phyloP scores from a whole-genome alignment of 2,888 invertebrate genomes.

The Lycocerus yunnanus region DNA sequence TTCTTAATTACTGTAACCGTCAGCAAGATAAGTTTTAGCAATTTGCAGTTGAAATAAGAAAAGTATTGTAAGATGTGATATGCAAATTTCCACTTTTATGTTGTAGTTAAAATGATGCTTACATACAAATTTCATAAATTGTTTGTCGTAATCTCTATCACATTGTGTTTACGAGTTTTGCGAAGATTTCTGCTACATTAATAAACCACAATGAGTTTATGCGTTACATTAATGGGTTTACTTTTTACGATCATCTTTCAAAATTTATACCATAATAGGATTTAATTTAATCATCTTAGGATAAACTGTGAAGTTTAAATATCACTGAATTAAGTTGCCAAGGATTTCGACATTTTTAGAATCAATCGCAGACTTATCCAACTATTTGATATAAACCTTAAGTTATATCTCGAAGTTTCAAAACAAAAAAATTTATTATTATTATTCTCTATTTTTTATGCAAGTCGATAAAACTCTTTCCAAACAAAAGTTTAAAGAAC shows the following conservation, averaged over 20 bases:
- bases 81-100: conserved; percentile 17
- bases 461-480: neutral
- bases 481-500: neutral
- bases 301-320: neutral
- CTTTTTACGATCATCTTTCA: neutral
- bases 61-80: neutral
- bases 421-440: neutral
- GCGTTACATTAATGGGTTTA: neutral
- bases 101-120: conserved; percentile 18
- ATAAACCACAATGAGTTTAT: neutral
- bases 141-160: conserved; percentile 20
- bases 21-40: neutral
- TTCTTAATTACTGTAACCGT: neutral
- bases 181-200: neutral
- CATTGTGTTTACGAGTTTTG: conserved; percentile 20
- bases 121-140: conserved; percentile 24
- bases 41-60: neutral
- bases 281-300: neutral
- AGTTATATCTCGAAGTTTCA: neutral
- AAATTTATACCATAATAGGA: neutral
- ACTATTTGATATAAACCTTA: neutral
- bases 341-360: neutral
- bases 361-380: neutral
- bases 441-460: neutral
- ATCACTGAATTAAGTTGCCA: neutral